phyloP scores from a whole-genome alignment of 2,888 invertebrate species.

The Harpalus rubripes region DNA sequence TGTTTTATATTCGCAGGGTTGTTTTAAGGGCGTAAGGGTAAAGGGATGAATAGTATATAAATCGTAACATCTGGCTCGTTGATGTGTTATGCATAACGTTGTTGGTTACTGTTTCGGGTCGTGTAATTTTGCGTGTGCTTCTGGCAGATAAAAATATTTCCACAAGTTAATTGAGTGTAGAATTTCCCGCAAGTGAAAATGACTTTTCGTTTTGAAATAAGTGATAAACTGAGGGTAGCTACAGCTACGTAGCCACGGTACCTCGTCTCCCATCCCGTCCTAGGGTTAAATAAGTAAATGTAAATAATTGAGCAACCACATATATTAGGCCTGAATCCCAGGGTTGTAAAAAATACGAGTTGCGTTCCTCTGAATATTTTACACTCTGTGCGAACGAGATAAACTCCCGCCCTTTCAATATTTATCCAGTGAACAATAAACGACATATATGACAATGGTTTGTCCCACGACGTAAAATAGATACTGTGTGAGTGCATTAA shows the following conservation, averaged over 20 bases:
- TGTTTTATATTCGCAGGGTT: not conserved
- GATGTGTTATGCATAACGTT: not conserved
- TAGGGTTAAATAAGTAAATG: slow-evolving; percentile 39
- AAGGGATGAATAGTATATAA: not conserved
- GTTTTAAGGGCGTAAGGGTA: not conserved
- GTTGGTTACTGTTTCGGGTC: not conserved
- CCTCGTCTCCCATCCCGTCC: not conserved
- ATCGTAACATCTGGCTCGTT: not conserved
- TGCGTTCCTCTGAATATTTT: slow-evolving; percentile 33
- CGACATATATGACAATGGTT: not conserved
- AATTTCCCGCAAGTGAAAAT: not conserved
- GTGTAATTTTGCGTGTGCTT: slow-evolving; percentile 48
- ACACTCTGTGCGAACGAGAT: not conserved
- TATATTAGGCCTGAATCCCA: slow-evolving; percentile 38
- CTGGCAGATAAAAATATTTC: slow-evolving; percentile 47
- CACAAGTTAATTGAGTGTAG: slow-evolving; percentile 64
- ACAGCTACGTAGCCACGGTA: not conserved
- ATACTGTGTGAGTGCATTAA: too few species aligned
- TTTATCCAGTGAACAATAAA: slow-evolving; percentile 21
- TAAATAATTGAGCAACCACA: slow-evolving; percentile 42
- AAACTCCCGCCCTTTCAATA: slow-evolving; percentile 20
- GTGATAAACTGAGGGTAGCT: not conserved
- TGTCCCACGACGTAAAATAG: too few species aligned
- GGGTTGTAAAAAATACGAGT: slow-evolving; percentile 43
- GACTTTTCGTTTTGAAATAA: not conserved